phyloP scores from a whole-genome alignment of 2,113 vertebrate genomes.

The Muntiacus muntjak region DNA sequence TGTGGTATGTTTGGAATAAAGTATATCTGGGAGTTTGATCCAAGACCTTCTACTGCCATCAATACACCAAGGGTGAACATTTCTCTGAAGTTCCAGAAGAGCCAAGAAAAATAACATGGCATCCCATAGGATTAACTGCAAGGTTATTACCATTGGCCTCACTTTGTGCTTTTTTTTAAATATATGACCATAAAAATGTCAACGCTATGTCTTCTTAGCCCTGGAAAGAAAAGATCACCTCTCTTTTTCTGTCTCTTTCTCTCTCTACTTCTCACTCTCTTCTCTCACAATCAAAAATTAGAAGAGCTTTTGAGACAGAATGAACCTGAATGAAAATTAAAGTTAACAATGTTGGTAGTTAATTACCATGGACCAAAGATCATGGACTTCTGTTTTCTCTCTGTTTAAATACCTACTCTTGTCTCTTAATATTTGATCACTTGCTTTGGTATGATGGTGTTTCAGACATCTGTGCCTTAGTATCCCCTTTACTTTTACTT shows the following conservation, averaged over 20 bases:
- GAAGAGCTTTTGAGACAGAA: neutral
- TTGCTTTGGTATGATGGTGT: neutral
- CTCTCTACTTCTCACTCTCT: neutral
- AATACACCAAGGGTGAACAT: slow-evolving; percentile 33
- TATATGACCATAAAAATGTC: slow-evolving; percentile 50
- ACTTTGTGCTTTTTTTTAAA: slow-evolving; percentile 1
- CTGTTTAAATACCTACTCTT: neutral
- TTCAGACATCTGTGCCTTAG: neutral
- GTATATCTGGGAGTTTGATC: slow-evolving; percentile 53
- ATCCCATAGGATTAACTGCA: slow-evolving; percentile 54
- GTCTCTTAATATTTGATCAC: neutral
- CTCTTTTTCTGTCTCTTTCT: neutral
- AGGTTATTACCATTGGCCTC: slow-evolving; percentile 53
- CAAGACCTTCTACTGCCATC: slow-evolving; percentile 50
- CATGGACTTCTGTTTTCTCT: neutral
- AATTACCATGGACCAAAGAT: neutral
- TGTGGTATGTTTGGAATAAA: slow-evolving; percentile 42
- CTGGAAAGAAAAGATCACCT: neutral
- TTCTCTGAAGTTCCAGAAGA: slow-evolving; percentile 43
- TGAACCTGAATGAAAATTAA: neutral
- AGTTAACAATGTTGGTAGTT: neutral
- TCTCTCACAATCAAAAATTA: neutral
- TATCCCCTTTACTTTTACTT: neutral
- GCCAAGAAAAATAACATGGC: slow-evolving; percentile 39
- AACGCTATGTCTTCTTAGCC: neutral